Percentiles rank a stretch among this genome's conserved stretches.
These are phyloP conservation scores for Tetrapedia diversipes DNA, from an alignment of 2,888 invertebrate species.

Conservation along the genomic window DNA sequence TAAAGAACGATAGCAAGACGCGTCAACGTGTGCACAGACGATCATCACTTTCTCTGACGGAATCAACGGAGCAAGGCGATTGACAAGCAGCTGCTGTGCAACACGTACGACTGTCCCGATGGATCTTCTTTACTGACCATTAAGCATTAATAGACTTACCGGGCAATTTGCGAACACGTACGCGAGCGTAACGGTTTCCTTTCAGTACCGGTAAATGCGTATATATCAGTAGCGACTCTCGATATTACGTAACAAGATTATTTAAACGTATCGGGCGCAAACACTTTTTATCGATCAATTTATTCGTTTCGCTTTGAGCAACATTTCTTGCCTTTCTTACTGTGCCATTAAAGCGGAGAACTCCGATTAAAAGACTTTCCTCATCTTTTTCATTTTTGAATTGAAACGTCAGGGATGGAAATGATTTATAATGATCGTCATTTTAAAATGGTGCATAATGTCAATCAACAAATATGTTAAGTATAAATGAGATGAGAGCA, in stretches of 20 bases:
- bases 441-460: too few relatives aligned
- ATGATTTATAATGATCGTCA: too few relatives aligned
- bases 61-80: slow-evolving; percentile 73
- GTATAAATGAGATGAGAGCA: neutral
- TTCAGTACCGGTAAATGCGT: slow-evolving; percentile 29
- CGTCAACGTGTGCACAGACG: slow-evolving; percentile 62
- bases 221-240: slow-evolving; percentile 21
- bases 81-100: slow-evolving; percentile 64
- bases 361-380: neutral
- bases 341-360: neutral
- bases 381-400: neutral
- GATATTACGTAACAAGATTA: slow-evolving; percentile 43
- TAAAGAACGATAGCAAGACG: too few relatives aligned
- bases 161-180: slow-evolving; percentile 47
- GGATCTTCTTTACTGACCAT: slow-evolving; percentile 54
- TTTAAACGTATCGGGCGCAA: neutral
- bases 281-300: neutral
- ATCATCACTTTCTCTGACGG: slow-evolving; percentile 73
- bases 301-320: neutral
- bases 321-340: neutral
- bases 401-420: too few relatives aligned
- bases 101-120: slow-evolving; percentile 61
- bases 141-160: slow-evolving; percentile 46
- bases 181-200: slow-evolving; percentile 46
- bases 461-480: neutral